Percentiles rank a stretch among this genome's conserved stretches.
Evolutionary conservation across 2,888 invertebrate genomes (phyloP).

Genomic region (Polia nebulosa): DNA sequence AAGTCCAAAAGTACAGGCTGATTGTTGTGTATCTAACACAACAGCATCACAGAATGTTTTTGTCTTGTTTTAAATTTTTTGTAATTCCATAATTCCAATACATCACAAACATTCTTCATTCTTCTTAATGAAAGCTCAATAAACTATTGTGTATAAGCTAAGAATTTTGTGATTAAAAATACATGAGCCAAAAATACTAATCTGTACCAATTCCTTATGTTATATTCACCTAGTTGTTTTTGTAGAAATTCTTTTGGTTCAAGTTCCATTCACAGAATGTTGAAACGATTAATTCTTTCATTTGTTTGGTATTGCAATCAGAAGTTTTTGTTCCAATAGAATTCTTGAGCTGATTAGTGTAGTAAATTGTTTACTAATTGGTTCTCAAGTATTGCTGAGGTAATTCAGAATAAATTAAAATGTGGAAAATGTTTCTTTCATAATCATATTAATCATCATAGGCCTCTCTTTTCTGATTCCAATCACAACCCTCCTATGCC

Average conservation of each 20-base stretch:
- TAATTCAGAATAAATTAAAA: constrained; percentile 1
- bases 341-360: not conserved
- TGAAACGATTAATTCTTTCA: not conserved
- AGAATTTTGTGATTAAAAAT: constrained; percentile 4
- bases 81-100: not conserved
- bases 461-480: not conserved
- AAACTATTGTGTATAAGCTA: too few relatives aligned
- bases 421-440: not conserved
- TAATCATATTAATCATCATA: not conserved
- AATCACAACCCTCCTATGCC: not conserved
- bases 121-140: not conserved
- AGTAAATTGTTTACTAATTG: constrained; percentile 11
- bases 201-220: not conserved
- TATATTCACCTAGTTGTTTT: not conserved
- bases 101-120: not conserved
- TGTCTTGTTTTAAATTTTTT: too few relatives aligned
- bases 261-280: constrained; percentile 17
- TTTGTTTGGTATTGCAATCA: constrained; percentile 14
- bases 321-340: not conserved
- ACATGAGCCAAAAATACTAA: constrained; percentile 3
- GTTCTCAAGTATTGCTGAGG: not conserved
- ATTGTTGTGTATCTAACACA: too few relatives aligned
- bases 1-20: too few relatives aligned
- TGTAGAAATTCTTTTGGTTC: constrained; percentile 15
- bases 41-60: too few relatives aligned